Base-by-base conservation (phyloP, 1,140 invertebrate genomes). In the Zeugodacus cucurbitae region DNA sequence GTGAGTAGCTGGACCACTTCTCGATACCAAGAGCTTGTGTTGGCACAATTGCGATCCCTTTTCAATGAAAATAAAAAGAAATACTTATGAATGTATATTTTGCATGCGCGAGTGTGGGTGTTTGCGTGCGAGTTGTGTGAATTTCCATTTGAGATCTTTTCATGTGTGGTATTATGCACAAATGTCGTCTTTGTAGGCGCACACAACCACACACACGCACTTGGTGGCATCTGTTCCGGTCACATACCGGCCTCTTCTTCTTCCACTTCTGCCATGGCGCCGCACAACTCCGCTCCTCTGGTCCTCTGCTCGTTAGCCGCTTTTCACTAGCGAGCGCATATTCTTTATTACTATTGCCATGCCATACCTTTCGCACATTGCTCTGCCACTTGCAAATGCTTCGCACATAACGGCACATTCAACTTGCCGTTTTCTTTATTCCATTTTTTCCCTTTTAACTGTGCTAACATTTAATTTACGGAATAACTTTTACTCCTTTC, bases 151-250 rank as follows among this genome's bases (percentile, higher is more conserved):
- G 11, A 44, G 11, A n/a, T 48, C 41, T 48, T 82, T 82, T 48
- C 74, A 48, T 48, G 22, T 82, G 74, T 48, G 41, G 41, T 48
- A 48, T 48, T 48, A 82, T 82, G 74, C 37, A 82, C 48, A 82
- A 82, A 82, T 82, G 41, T 82, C 74, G 41, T 41, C 41, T 82
- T 82, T 48, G 3, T 48, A 44, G 70, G 3, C 2, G 37, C 64
- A 10, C 29, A 78, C 37, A 34, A 11, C 8, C 29, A 0, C 62
- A 34, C 64, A 32, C 2, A 34, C 41, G 29, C n/a, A 82, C 41
- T 82, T 22, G 41, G 74, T 82, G 44, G n/a, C 74, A 82, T 82
- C n/a, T 82, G 74, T 82, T 82, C 74, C 74, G 74, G 74, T 82
- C 41, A 82, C 41, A 82, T 41, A 48, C 74, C 4, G 37, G 14